A percentile compares a stretch with the other conserved stretches of the same genome.
Conservation (phyloP, 1,140 invertebrate species). For the Drosophila grimshawi region DNA sequence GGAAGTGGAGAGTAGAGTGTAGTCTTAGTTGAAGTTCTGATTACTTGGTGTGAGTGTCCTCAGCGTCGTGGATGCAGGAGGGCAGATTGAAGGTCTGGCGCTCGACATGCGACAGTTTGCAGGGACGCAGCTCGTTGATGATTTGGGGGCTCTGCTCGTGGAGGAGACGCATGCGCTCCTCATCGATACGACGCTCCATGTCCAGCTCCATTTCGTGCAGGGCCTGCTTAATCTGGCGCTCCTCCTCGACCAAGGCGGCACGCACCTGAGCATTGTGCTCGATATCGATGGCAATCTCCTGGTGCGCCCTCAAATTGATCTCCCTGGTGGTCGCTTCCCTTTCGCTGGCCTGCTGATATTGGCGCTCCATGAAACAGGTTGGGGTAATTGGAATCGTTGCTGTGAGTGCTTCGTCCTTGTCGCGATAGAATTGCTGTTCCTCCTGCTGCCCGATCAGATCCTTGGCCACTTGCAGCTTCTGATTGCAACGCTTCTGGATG, state of each 20-base stretch:
- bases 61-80: background rate
- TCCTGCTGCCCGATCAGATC: conserved; percentile 49
- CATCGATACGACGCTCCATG: conserved; percentile 36
- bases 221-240: conserved; percentile 18
- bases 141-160: conserved; percentile 34
- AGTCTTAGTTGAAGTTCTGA: background rate
- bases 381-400: conserved; percentile 23
- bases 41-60: conserved; percentile 16
- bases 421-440: conserved; percentile 52
- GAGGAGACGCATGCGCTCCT: conserved; percentile 61
- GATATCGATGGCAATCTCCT: conserved; percentile 18
- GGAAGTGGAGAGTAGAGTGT: too few species aligned
- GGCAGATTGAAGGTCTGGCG: conserved; percentile 40
- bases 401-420: conserved; percentile 23
- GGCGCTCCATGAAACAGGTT: conserved; percentile 64
- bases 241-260: conserved; percentile 33
- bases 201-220: conserved; percentile 41
- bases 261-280: conserved; percentile 13
- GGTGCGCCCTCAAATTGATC: conserved; percentile 9
- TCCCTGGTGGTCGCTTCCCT: background rate
- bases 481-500: conserved; percentile 15
- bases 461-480: conserved; percentile 48
- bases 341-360: conserved; percentile 20
- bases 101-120: conserved; percentile 36
- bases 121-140: conserved; percentile 39